These are phyloP conservation scores for Poeciliopsis presidionis DNA, from an alignment of 2,797 vertebrate species.

Conservation along the genomic window DNA sequence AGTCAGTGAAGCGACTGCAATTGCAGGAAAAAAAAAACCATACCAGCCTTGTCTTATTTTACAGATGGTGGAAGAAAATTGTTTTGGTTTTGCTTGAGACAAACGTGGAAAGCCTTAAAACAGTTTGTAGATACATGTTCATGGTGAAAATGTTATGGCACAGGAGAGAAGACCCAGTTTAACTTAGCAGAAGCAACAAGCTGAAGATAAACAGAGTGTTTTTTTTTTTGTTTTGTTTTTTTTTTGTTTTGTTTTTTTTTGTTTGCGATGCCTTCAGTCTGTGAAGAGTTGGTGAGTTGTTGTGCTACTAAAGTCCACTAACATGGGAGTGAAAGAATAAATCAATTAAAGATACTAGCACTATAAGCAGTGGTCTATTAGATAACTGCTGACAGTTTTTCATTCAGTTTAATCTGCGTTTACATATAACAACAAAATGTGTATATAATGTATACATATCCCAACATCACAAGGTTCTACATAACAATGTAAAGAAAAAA, in stretches of 20 bases:
- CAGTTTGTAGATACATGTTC: slow-evolving; percentile 53
- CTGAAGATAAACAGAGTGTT: slow-evolving; percentile 11
- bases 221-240: slow-evolving; percentile 10
- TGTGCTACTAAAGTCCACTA: slow-evolving; percentile 44
- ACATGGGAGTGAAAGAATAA: slow-evolving; percentile 51
- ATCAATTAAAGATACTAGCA: slow-evolving; percentile 16
- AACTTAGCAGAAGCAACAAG: slow-evolving; percentile 63
- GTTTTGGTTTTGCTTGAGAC: slow-evolving; percentile 75
- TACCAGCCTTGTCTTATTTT: slow-evolving; percentile 76
- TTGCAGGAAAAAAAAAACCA: slow-evolving; percentile 65
- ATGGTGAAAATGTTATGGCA: slow-evolving; percentile 66
- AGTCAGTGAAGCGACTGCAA: slow-evolving; percentile 81
- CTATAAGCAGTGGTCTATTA: slow-evolving; percentile 13
- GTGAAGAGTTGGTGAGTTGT: slow-evolving; percentile 48
- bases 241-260: slow-evolving; percentile 66
- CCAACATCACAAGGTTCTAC: slow-evolving; percentile 20
- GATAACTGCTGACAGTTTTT: slow-evolving; percentile 28
- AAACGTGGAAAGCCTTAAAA: slow-evolving; percentile 68
- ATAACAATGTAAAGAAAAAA: slow-evolving; percentile 32
- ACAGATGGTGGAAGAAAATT: slow-evolving; percentile 60
- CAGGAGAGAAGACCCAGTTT: slow-evolving; percentile 46
- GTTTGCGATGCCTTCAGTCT: slow-evolving; percentile 54
- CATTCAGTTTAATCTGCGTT: slow-evolving; percentile 22
- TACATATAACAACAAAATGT: slow-evolving; percentile 27
- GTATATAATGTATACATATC: slow-evolving; percentile 22